Evolutionary conservation across 2,797 vertebrate genomes (phyloP).

Genomic region (Karalla daura): DNA sequence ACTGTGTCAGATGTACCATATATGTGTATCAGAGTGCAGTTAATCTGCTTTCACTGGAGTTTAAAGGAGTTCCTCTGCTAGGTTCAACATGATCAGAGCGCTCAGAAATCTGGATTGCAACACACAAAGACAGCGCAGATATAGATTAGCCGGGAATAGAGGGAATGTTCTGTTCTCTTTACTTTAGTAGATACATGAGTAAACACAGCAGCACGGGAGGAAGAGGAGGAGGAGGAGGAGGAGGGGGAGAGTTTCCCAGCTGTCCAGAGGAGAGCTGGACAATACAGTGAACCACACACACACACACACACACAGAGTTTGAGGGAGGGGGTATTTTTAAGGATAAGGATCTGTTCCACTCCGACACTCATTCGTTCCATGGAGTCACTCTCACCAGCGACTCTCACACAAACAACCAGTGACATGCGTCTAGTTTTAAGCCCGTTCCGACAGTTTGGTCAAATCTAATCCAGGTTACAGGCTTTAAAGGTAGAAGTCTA

Average conservation of each 20-base stretch:
- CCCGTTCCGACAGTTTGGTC: too few relatives aligned
- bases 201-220: slow-evolving; percentile 26
- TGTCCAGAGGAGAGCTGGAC: slow-evolving; percentile 13
- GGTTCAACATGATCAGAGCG: not conserved
- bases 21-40: too few relatives aligned
- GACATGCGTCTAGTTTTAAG: too few relatives aligned
- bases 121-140: not conserved
- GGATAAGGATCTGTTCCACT: too few relatives aligned
- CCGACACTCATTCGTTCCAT: too few relatives aligned
- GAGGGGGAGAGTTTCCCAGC: slow-evolving; percentile 14
- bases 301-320: too few relatives aligned
- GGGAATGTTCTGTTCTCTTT: slow-evolving; percentile 32
- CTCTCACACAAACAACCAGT: too few relatives aligned
- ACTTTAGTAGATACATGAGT: not conserved
- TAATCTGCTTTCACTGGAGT: not conserved
- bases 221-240: not conserved
- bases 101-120: not conserved
- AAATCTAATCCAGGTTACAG: too few relatives aligned
- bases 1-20: not conserved
- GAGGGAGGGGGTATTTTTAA: too few relatives aligned
- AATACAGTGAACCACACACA: slow-evolving; percentile 44
- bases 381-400: too few relatives aligned
- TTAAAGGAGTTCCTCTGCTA: not conserved
- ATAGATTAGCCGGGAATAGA: not conserved
- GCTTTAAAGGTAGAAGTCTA: too few relatives aligned